Evolutionary conservation across 1,140 invertebrate genomes (phyloP), one percentile per base, ranked within the genome.

Genomic region (Cotesia glomerata): DNA sequence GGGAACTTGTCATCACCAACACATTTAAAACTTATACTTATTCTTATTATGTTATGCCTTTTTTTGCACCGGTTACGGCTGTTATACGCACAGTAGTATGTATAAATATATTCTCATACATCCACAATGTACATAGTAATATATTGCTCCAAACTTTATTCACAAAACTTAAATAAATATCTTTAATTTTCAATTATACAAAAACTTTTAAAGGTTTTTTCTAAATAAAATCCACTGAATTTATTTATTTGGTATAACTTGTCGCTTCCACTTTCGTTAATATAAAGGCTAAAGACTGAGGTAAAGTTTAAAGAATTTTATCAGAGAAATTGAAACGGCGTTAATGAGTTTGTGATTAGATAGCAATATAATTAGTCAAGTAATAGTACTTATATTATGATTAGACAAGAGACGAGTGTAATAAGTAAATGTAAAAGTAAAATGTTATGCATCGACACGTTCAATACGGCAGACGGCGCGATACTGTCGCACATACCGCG

Each of bases 391-490:
- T n/a, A n/a, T n/a, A n/a, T n/a, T n/a, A n/a, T 49, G 45, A 49
- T 49, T 26, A 26, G 26, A 26, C 26, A 26, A 26, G 26, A 26
- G 26, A 26, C 26, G 26, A 26, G 45, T 49, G 13, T 9, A 3
- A 49, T 49, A 9, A 49, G 2, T 49, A 9, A 49, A 9, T 49
- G 8, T 49, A 8, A 49, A 8, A 49, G 45, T 49, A n/a, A 9
- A 49, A 49, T 49, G 45, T 9, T 8, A 49, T 8, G 36, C 35
- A 52, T 65, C 74, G 74, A 72, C 61, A 67, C 66, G 64, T 72
- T 69, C 70, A 34, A 64, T 34, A 72, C 74, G 74, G 71, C 71
- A 72, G 70, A 70, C 74, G 61, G 70, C 74, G 74, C 71, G 74
- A 72, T 72, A 75, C 74, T 75, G 74, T 69, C 74, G 66, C 58